Evolutionary conservation across 2,113 vertebrate species (phyloP).

Genomic region (Caloenas nicobarica): DNA sequence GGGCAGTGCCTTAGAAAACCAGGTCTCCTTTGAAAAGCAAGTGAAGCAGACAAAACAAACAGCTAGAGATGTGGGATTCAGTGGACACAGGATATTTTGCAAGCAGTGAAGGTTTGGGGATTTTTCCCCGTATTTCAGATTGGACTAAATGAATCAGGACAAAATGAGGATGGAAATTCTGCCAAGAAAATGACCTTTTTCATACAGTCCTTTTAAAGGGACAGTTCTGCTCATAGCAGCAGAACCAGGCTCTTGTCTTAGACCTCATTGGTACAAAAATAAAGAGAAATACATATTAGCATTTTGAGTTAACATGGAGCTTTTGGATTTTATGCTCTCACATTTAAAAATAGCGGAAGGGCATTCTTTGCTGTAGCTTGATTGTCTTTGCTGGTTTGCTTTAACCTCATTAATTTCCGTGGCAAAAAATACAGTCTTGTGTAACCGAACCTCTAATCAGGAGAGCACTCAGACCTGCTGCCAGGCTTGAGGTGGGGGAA

Average conservation of each 20-base stretch:
- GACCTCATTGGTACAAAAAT: not conserved
- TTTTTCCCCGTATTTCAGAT: not conserved
- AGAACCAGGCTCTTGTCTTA: not conserved
- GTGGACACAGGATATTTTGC: not conserved
- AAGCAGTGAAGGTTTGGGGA: rapidly evolving
- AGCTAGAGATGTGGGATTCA: not conserved
- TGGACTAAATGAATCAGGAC: not conserved
- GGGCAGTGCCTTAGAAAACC: not conserved
- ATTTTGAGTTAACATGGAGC: not conserved
- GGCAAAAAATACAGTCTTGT: not conserved
- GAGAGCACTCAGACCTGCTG: not conserved
- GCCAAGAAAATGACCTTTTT: not conserved
- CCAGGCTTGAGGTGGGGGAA: not conserved
- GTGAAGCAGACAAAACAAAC: not conserved
- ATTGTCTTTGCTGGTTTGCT: not conserved
- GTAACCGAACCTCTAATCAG: not conserved
- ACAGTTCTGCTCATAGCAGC: not conserved
- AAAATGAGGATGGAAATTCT: not conserved
- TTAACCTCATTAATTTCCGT: not conserved
- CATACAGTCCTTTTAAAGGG: not conserved
- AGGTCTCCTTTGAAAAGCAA: not conserved
- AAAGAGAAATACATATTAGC: not conserved
- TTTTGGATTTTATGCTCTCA: not conserved
- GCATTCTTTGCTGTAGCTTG: not conserved
- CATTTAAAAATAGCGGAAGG: not conserved